Conservation (phyloP, 2,113 vertebrate genomes). For the Ictidomys tridecemlineatus region DNA sequence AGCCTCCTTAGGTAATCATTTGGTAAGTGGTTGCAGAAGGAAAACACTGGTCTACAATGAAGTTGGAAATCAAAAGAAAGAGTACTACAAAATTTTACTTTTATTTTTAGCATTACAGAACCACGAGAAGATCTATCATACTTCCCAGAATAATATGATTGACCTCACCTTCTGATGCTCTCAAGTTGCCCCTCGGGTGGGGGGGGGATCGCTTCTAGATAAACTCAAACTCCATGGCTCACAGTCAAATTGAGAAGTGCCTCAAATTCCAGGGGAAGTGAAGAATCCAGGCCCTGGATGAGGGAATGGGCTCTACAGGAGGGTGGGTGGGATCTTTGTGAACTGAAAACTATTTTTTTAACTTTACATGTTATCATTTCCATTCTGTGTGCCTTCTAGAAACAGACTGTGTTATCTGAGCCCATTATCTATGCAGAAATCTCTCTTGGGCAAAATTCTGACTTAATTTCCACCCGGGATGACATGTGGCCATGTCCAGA, state of each 20-base stretch:
- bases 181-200: too few species aligned
- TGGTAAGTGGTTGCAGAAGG: background rate
- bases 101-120: background rate
- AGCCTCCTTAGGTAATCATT: background rate
- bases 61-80: background rate
- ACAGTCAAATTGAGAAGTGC: fast-evolving
- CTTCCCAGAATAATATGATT: background rate
- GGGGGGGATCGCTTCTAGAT: fast-evolving
- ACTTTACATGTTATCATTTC: background rate
- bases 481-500: background rate
- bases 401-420: background rate
- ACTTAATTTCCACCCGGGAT: background rate
- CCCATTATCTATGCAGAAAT: background rate
- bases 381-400: background rate
- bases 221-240: fast-evolving
- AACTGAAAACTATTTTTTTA: background rate
- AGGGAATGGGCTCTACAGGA: fast-evolving
- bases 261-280: fast-evolving
- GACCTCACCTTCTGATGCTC: background rate
- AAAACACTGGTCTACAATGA: background rate
- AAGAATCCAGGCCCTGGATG: fast-evolving
- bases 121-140: background rate
- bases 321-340: background rate
- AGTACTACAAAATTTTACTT: background rate
- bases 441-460: slow-evolving; percentile 1